Evolutionary conservation across 1,140 invertebrate species (phyloP), one percentile per base, ranked within the genome.

Genomic region (Ceratitis capitata): DNA sequence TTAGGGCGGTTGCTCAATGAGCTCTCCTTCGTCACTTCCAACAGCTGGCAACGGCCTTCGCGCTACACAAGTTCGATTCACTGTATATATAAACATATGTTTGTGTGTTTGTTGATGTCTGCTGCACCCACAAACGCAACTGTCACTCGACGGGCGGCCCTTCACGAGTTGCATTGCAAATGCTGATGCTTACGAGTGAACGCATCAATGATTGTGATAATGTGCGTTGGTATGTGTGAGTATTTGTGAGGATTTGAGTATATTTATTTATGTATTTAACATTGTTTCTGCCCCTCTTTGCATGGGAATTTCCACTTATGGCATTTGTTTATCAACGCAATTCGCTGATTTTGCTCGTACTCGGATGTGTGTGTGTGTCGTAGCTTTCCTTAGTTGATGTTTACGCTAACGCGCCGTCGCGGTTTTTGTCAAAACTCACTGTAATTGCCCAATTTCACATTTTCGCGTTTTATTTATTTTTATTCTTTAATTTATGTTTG

Each of bases 321-420:
- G 26, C 16, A 6, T 83, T 83, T 83, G 82, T 83, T 83, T 83
- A 83, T 83, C 47, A 78, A 10, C 39, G 69, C 69, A 32, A 78
- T 78, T 78, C 69, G 16, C 39, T 19, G 10, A 23, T 42, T 69
- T 69, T 1, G 35, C 32, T 69, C 32, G n/a, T 78, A 23, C 69
- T 47, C 32, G 58, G 3, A n/a, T n/a, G n/a, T 19, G 49, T 56
- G 19, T 32, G 29, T 78, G 19, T 51, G 29, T 51, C 5, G 53
- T 45, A 53, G 14, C 49, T 19, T 19, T n/a, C 32, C 5, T n/a
- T 12, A 14, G 9, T 83, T n/a, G 47, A 3, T 16, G 82, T 83
- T 51, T n/a, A 19, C 69, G 19, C 39, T 10, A 32, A 4, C 35
- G 69, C 69, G 39, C 16, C 69, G n/a, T 32, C 35, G 39, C 35